Evolutionary conservation across 2,888 invertebrate genomes (phyloP).

Genomic region (Toxonevra muliebris): DNA sequence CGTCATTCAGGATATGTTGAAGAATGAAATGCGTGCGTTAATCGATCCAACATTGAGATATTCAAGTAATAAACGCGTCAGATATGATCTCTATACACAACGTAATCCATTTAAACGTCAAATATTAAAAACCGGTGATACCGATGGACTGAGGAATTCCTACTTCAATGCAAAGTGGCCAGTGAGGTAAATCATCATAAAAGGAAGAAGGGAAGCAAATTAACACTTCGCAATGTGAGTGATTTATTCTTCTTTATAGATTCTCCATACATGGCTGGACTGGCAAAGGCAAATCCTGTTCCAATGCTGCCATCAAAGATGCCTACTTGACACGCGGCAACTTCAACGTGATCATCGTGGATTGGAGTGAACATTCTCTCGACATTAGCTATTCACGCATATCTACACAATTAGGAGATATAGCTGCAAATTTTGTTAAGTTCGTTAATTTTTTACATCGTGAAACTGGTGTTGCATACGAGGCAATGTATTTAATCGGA

Average conservation of each 20-base stretch:
- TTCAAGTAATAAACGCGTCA: conserved; percentile 41
- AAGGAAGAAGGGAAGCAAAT: neutral
- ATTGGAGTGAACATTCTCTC: conserved; percentile 56
- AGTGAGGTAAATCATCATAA: conserved; percentile 46
- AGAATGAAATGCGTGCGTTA: conserved; percentile 44
- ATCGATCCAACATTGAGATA: conserved; percentile 37
- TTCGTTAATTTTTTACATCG: conserved; percentile 56
- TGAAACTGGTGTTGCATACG: conserved; percentile 46
- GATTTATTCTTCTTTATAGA: conserved; percentile 37
- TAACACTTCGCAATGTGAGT: neutral
- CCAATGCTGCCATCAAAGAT: conserved; percentile 58
- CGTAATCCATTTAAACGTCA: conserved; percentile 49
- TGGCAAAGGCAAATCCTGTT: conserved; percentile 51
- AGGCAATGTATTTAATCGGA: conserved; percentile 57
- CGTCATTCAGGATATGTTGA: conserved; percentile 48
- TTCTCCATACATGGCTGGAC: conserved; percentile 58
- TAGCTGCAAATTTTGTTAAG: conserved; percentile 50
- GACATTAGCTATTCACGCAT: conserved; percentile 53
- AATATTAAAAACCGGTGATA: conserved; percentile 47
- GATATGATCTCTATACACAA: conserved; percentile 56
- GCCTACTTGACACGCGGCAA: conserved; percentile 54
- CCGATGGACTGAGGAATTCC: conserved; percentile 44
- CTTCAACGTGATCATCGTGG: conserved; percentile 58
- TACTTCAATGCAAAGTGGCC: conserved; percentile 58
- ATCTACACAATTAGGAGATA: conserved; percentile 51